phyloP scores from a whole-genome alignment of 2,797 vertebrate genomes.

The Helarctos malayanus region DNA sequence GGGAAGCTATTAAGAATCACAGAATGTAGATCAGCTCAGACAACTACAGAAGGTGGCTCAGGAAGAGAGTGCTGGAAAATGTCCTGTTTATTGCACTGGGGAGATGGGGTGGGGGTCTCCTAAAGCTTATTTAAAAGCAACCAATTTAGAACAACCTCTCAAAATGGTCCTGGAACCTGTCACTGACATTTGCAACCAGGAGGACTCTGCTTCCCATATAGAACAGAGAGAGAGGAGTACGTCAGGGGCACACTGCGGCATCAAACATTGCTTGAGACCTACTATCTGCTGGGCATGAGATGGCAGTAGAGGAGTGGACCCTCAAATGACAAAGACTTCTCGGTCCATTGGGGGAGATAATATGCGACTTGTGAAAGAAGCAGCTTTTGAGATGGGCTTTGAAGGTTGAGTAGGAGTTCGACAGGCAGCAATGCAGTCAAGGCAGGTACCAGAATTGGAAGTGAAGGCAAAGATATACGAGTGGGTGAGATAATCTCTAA shows the following conservation, averaged over 20 bases:
- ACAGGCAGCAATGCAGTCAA: not conserved
- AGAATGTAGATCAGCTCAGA: slow-evolving; percentile 49
- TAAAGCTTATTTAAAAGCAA: slow-evolving; percentile 57
- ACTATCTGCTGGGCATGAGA: not conserved
- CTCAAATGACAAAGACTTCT: not conserved
- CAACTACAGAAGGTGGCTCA: not conserved
- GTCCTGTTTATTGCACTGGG: not conserved
- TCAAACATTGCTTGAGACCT: not conserved
- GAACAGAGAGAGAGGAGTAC: not conserved
- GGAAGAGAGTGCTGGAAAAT: not conserved
- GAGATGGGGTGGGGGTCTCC: not conserved
- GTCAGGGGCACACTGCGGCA: not conserved
- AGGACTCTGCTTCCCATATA: not conserved
- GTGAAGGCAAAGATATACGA: not conserved
- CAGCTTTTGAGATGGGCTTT: slow-evolving; percentile 48
- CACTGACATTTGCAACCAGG: not conserved
- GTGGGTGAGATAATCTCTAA: not conserved
- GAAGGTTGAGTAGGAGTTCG: slow-evolving; percentile 10
- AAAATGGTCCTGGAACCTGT: slow-evolving; percentile 49
- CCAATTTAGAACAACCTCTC: slow-evolving; percentile 44
- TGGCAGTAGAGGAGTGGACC: not conserved
- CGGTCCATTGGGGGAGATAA: not conserved
- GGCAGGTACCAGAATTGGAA: not conserved
- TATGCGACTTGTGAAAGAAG: slow-evolving; percentile 39
- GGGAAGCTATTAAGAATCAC: slow-evolving; percentile 43